Evolutionary conservation across 2,888 invertebrate genomes (phyloP).

Genomic region (Idaea straminata): DNA sequence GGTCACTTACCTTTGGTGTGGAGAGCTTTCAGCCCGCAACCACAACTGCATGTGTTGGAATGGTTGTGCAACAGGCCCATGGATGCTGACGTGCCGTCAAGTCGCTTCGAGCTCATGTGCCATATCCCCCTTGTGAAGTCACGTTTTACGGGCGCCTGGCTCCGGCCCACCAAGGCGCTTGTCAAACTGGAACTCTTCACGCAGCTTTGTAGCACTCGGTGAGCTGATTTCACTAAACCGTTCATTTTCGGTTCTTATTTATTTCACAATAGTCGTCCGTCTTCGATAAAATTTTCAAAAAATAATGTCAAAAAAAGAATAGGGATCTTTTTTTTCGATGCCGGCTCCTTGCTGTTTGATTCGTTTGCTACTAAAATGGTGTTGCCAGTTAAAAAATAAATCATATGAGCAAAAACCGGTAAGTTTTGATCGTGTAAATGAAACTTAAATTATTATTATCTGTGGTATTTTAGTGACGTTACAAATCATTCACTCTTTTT

Average conservation of each 20-base stretch:
- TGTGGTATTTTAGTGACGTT: not conserved
- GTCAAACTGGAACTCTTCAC: slow-evolving; percentile 59
- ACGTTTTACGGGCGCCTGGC: slow-evolving; percentile 75
- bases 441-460: not conserved
- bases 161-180: slow-evolving; percentile 59
- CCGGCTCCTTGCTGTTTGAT: slow-evolving; percentile 8
- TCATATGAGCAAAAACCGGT: slow-evolving; percentile 6
- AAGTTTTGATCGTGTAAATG: slow-evolving; percentile 4
- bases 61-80: slow-evolving; percentile 75
- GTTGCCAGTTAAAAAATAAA: slow-evolving; percentile 21
- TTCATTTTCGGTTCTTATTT: slow-evolving; percentile 79
- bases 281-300: slow-evolving; percentile 34
- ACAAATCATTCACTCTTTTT: not conserved
- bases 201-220: slow-evolving; percentile 71
- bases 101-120: slow-evolving; percentile 82
- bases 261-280: slow-evolving; percentile 12
- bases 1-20: slow-evolving; percentile 84
- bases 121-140: slow-evolving; percentile 86
- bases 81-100: slow-evolving; percentile 52
- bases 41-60: slow-evolving; percentile 84
- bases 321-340: slow-evolving; percentile 6
- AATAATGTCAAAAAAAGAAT: slow-evolving; percentile 36
- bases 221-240: slow-evolving; percentile 82
- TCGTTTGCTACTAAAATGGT: slow-evolving; percentile 25
- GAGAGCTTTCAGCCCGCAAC: slow-evolving; percentile 81